A percentile compares a stretch with the other conserved stretches of the same genome.
Evolutionary conservation across 2,888 invertebrate species (phyloP).

Genomic region (Ophioninae sp.): DNA sequence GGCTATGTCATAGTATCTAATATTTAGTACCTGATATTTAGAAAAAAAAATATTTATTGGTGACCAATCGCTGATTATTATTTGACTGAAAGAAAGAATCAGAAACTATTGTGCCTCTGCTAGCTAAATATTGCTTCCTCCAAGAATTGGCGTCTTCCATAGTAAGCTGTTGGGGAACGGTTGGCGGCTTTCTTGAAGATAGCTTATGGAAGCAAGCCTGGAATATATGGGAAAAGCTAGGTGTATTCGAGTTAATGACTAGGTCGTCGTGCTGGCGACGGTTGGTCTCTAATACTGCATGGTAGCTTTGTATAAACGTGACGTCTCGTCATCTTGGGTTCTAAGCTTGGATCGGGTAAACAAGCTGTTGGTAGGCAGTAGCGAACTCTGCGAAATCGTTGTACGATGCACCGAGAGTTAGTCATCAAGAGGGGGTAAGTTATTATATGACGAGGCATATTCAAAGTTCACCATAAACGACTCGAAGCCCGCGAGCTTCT

Average conservation of each 20-base stretch:
- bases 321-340: slow-evolving; percentile 43
- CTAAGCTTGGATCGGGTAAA: slow-evolving; percentile 39
- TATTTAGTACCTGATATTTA: too few relatives aligned
- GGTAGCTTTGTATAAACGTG: slow-evolving; percentile 43
- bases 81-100: too few relatives aligned
- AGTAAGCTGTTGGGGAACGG: not conserved
- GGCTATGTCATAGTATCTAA: too few relatives aligned
- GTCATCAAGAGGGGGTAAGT: slow-evolving; percentile 21
- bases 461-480: slow-evolving; percentile 54
- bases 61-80: too few relatives aligned
- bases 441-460: slow-evolving; percentile 52
- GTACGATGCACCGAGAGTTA: slow-evolving; percentile 37
- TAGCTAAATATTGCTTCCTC: too few relatives aligned
- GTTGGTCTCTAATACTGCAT: slow-evolving; percentile 39
- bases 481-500: slow-evolving; percentile 35
- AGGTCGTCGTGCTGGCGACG: slow-evolving; percentile 16
- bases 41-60: too few relatives aligned
- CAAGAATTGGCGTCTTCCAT: too few relatives aligned
- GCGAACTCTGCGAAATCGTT: slow-evolving; percentile 44
- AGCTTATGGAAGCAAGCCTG: not conserved
- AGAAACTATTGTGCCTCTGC: too few relatives aligned
- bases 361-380: slow-evolving; percentile 39
- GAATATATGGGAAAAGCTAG: not conserved
- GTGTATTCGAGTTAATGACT: slow-evolving; percentile 23
- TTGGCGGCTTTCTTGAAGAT: not conserved